Evolutionary conservation across 2,888 invertebrate genomes (phyloP).

Genomic region (Leucoma salicis): DNA sequence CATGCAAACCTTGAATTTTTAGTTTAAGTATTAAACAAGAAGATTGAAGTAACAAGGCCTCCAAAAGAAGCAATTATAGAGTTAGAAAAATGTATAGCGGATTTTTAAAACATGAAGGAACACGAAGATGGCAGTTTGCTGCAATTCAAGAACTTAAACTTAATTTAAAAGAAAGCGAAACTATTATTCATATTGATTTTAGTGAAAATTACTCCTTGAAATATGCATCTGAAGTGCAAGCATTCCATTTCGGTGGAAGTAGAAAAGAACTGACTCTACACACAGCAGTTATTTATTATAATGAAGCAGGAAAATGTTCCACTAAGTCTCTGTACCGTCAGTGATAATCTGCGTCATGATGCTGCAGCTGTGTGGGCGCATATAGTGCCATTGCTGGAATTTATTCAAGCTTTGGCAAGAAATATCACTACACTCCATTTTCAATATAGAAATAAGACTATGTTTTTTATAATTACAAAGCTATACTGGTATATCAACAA

Average conservation of each 20-base stretch:
- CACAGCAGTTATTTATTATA: conserved; percentile 17
- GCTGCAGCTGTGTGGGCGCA: conserved; percentile 21
- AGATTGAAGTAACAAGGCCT: conserved; percentile 11
- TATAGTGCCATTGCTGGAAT: conserved; percentile 16
- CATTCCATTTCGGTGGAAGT: conserved; percentile 11
- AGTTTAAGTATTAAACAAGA: conserved; percentile 2
- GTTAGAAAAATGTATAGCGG: conserved; percentile 3
- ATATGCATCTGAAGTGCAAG: conserved; percentile 6
- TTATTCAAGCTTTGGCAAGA: conserved; percentile 6
- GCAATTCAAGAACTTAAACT: conserved; percentile 8
- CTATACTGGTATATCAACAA: background rate
- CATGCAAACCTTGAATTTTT: conserved; percentile 14
- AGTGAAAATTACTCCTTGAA: conserved; percentile 8
- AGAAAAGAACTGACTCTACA: conserved; percentile 3
- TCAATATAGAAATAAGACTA: conserved; percentile 25
- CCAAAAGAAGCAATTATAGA: conserved; percentile 3
- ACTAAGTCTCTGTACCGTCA: conserved; percentile 16
- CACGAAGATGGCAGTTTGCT: conserved; percentile 4
- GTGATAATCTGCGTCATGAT: conserved; percentile 16
- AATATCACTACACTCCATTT: conserved; percentile 15
- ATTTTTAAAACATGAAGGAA: conserved; percentile 6
- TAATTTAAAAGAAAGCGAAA: conserved; percentile 2
- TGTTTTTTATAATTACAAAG: conserved; percentile 9
- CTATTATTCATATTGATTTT: conserved; percentile 5
- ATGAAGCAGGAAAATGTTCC: too few species aligned